Percentiles rank a stretch among this genome's conserved stretches.
Evolutionary conservation across 2,113 vertebrate genomes (phyloP).

Genomic region (Natator depressus): DNA sequence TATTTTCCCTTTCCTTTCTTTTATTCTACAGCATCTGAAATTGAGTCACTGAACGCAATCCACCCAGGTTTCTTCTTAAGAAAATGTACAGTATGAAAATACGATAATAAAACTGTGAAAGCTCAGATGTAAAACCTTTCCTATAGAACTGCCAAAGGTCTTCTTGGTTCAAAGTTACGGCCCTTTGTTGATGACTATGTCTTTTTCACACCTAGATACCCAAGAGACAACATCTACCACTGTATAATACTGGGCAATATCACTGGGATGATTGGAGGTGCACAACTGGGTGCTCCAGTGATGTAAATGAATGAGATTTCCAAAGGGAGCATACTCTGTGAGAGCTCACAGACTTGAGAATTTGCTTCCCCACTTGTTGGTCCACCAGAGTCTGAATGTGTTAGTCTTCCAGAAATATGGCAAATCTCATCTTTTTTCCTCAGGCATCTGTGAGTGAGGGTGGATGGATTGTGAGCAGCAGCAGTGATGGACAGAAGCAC

Average conservation of each 20-base stretch:
- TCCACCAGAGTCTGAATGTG: not conserved
- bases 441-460: not conserved
- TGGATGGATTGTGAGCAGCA: not conserved
- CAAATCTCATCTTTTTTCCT: not conserved
- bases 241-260: not conserved
- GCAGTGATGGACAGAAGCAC: not conserved
- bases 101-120: constrained; percentile 13
- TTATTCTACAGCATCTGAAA: constrained; percentile 8
- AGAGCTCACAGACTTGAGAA: not conserved
- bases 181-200: not conserved
- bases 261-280: not conserved
- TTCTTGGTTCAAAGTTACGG: not conserved
- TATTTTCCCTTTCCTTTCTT: not conserved
- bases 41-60: constrained; percentile 27
- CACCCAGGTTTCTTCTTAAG: constrained; percentile 50
- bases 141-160: constrained; percentile 2
- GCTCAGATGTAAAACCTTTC: constrained; percentile 27
- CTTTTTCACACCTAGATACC: not conserved
- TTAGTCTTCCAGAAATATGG: not conserved
- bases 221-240: not conserved
- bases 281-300: not conserved
- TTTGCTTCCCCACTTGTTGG: not conserved
- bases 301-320: not conserved
- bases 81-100: not conserved
- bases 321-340: not conserved